Evolutionary conservation across 2,113 vertebrate genomes (phyloP).

Genomic region (Felis chaus): DNA sequence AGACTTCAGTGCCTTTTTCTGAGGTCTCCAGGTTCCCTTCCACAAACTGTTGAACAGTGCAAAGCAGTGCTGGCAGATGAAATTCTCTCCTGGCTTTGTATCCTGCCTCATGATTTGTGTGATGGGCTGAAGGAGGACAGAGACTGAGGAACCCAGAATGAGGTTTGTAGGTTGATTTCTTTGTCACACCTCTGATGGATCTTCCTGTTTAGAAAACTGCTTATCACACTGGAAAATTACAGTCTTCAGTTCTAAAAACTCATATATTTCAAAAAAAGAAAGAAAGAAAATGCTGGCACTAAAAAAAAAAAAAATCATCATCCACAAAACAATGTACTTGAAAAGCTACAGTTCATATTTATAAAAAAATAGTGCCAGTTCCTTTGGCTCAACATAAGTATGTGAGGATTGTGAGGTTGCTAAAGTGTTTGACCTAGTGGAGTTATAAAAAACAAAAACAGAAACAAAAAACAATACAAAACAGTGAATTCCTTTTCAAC

Average conservation of each 20-base stretch:
- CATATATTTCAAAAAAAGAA: constrained; percentile 6
- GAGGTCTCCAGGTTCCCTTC: neutral
- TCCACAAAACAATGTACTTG: neutral
- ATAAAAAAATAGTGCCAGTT: neutral
- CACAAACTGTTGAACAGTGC: neutral
- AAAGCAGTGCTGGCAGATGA: neutral
- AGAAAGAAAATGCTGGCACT: neutral
- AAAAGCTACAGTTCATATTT: neutral
- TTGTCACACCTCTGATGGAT: neutral
- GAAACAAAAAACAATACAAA: neutral
- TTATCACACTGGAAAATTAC: neutral
- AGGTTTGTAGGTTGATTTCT: neutral
- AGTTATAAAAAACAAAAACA: neutral
- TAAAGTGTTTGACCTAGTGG: neutral
- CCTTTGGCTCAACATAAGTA: neutral
- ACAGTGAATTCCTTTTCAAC: constrained; percentile 13
- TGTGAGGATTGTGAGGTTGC: neutral
- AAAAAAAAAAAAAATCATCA: neutral
- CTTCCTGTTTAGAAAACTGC: neutral
- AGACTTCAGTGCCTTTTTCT: neutral
- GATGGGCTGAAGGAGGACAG: neutral
- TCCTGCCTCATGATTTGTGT: neutral
- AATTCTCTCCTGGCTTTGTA: neutral
- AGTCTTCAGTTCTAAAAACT: neutral
- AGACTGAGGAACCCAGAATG: neutral